phyloP scores from a whole-genome alignment of 2,797 vertebrate species.

The Sylvilagus floridanus region DNA sequence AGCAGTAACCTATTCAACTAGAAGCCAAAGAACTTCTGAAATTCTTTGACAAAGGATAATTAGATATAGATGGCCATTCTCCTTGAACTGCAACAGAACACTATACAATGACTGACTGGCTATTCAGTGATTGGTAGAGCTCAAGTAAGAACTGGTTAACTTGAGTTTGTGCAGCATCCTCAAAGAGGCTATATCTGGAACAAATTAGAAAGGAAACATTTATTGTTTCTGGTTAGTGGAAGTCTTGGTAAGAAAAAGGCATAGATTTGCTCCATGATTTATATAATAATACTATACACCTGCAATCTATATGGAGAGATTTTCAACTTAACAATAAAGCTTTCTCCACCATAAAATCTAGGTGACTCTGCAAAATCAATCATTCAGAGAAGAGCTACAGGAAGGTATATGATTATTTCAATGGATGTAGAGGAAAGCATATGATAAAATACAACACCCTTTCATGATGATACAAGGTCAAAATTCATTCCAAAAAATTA shows the following conservation, averaged over 20 bases:
- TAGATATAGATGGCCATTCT: background rate
- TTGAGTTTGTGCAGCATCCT: background rate
- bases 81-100: background rate
- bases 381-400: background rate
- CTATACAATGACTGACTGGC: background rate
- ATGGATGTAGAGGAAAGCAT: no score
- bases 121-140: background rate
- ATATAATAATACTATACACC: background rate
- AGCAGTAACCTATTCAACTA: background rate
- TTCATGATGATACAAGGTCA: no score
- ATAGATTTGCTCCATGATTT: background rate
- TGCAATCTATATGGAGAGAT: background rate
- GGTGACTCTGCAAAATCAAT: background rate
- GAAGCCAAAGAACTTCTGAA: background rate
- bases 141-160: background rate
- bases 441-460: background rate
- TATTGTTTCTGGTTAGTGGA: background rate
- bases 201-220: background rate
- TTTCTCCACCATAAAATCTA: conserved; percentile 14
- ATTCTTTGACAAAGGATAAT: background rate
- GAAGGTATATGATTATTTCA: background rate
- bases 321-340: background rate
- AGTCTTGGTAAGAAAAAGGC: background rate
- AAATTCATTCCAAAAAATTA: no score
- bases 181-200: background rate